A percentile compares a stretch with the other conserved stretches of the same genome.
Evolutionary conservation across 2,888 invertebrate genomes (phyloP).

Genomic region (Melieria omissa): DNA sequence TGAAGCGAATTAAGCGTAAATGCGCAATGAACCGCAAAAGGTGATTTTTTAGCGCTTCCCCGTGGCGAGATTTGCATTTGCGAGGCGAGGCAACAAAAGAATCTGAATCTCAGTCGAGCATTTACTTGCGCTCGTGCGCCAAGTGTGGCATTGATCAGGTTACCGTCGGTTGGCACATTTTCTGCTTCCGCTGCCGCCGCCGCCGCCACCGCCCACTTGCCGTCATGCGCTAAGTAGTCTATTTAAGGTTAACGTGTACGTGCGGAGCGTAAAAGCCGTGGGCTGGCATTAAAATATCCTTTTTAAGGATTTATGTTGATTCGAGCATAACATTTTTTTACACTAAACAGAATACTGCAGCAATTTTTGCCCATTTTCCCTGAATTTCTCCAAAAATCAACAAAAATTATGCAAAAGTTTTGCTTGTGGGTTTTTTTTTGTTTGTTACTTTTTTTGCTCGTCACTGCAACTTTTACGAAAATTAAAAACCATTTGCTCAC

Average conservation of each 20-base stretch:
- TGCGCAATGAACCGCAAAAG: slow-evolving; percentile 62
- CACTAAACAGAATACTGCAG: not conserved
- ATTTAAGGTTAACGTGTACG: slow-evolving; percentile 3
- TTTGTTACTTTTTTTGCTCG: not conserved
- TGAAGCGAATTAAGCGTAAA: slow-evolving; percentile 60
- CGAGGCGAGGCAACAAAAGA: not conserved
- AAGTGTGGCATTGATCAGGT: not conserved
- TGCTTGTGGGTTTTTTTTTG: not conserved
- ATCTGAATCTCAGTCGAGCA: not conserved
- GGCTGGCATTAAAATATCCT: slow-evolving; percentile 35
- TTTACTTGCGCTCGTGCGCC: not conserved
- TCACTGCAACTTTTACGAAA: slow-evolving; percentile 5
- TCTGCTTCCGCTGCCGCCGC: not conserved
- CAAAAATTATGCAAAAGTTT: not conserved
- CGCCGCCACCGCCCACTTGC: not conserved
- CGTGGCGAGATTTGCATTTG: slow-evolving; percentile 4
- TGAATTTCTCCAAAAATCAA: not conserved
- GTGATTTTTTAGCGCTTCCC: slow-evolving; percentile 53
- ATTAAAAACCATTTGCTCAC: not conserved
- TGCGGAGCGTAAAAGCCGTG: not conserved
- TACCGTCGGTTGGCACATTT: not conserved
- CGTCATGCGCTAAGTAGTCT: slow-evolving; percentile 1
- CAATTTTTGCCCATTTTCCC: not conserved
- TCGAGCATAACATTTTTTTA: slow-evolving; percentile 49
- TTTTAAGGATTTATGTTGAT: slow-evolving; percentile 55